These are phyloP conservation scores for Tridacna gigas DNA, from an alignment of 2,888 invertebrate species.

Conservation along the genomic window DNA sequence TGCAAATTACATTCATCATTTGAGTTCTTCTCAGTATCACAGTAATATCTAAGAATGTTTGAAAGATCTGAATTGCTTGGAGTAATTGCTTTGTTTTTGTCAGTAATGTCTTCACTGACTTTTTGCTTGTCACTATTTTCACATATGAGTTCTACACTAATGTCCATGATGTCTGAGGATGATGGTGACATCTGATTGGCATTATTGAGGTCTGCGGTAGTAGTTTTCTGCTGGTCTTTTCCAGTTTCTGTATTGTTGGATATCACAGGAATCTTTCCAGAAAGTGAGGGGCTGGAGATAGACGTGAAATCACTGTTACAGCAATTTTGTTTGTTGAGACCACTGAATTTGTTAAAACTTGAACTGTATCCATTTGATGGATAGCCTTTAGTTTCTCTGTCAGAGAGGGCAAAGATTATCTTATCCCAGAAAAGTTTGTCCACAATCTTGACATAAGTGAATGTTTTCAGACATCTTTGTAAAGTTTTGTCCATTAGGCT, in stretches of 20 bases:
- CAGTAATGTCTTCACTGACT: not conserved
- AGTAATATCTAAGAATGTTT: not conserved
- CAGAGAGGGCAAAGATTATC: slow-evolving; percentile 93
- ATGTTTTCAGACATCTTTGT: slow-evolving; percentile 93
- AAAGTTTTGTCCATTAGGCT: slow-evolving; percentile 94
- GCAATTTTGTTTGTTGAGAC: not conserved
- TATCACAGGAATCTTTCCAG: too few relatives aligned
- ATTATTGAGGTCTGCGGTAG: too few relatives aligned
- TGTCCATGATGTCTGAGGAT: too few relatives aligned
- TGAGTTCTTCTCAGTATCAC: not conserved
- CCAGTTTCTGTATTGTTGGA: too few relatives aligned
- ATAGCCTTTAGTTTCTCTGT: not conserved
- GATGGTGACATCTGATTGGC: too few relatives aligned
- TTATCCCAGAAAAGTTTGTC: slow-evolving; percentile 98
- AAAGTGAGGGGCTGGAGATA: too few relatives aligned
- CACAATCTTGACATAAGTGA: slow-evolving; percentile 93
- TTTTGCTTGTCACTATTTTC: not conserved
- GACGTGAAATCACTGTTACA: not conserved
- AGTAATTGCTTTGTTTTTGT: not conserved
- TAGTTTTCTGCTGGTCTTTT: too few relatives aligned
- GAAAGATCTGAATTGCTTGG: too few relatives aligned
- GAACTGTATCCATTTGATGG: not conserved
- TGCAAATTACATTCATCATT: not conserved
- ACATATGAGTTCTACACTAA: too few relatives aligned
- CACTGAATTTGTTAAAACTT: not conserved